A percentile compares a stretch with the other conserved stretches of the same genome.
Evolutionary conservation across 2,888 invertebrate species (phyloP).

Genomic region (Epinotia ramella): DNA sequence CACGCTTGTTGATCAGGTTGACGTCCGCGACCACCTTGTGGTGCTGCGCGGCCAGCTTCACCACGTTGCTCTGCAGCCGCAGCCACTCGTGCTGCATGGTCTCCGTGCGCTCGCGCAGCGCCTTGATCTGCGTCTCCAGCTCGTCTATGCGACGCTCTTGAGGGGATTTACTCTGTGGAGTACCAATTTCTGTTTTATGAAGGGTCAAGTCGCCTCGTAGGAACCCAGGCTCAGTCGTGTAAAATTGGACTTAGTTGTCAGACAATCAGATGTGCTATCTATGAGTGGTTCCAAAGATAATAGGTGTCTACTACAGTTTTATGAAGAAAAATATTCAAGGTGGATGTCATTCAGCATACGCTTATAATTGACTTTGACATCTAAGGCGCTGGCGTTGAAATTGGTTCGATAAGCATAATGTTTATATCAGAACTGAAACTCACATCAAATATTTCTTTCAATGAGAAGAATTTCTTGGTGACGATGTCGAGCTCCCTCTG

Average conservation of each 20-base stretch:
- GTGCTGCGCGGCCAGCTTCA: slow-evolving; percentile 88
- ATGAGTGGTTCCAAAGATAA: too few relatives aligned
- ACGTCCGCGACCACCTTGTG: slow-evolving; percentile 88
- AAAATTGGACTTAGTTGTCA: too few relatives aligned
- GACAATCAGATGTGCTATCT: too few relatives aligned
- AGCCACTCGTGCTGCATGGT: slow-evolving; percentile 90
- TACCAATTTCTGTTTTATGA: too few relatives aligned
- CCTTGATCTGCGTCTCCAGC: slow-evolving; percentile 87
- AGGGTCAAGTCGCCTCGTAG: too few relatives aligned
- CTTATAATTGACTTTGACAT: too few relatives aligned
- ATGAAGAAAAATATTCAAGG: too few relatives aligned
- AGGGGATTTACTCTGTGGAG: slow-evolving; percentile 74
- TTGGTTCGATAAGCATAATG: too few relatives aligned
- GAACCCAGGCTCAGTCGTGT: too few relatives aligned
- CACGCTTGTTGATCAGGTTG: slow-evolving; percentile 90
- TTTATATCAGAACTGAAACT: slow-evolving; percentile 48
- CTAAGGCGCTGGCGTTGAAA: too few relatives aligned
- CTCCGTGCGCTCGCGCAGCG: slow-evolving; percentile 86
- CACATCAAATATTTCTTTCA: slow-evolving; percentile 79
- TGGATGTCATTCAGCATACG: too few relatives aligned
- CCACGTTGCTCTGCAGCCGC: slow-evolving; percentile 89
- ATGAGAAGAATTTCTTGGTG: slow-evolving; percentile 64
- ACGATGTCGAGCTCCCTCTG: slow-evolving; percentile 75
- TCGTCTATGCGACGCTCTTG: slow-evolving; percentile 87
- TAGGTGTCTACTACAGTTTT: too few relatives aligned